phyloP scores from a whole-genome alignment of 2,888 invertebrate species.

The Rhaphigaster nebulosa region DNA sequence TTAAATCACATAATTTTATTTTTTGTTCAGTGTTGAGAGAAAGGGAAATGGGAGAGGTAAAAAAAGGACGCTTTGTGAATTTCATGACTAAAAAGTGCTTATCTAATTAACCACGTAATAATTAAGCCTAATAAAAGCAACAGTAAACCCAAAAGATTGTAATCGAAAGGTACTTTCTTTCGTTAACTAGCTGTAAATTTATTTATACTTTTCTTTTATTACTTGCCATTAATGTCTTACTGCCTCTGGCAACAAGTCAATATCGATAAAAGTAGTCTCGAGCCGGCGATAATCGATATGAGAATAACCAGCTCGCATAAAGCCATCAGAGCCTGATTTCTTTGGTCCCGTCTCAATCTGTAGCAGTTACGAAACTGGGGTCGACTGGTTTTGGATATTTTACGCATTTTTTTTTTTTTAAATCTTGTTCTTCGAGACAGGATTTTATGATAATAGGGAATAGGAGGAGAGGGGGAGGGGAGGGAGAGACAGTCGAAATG shows the following conservation, averaged over 20 bases:
- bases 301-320: not conserved
- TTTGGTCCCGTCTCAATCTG: not conserved
- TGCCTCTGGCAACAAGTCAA: not conserved
- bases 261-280: not conserved
- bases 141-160: too few relatives aligned
- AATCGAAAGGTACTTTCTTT: too few relatives aligned
- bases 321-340: not conserved
- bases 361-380: slow-evolving; percentile 7
- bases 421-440: not conserved
- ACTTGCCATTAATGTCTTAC: not conserved
- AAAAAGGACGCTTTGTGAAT: too few relatives aligned
- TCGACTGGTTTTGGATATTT: not conserved
- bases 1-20: too few relatives aligned
- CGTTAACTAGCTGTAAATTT: not conserved
- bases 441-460: not conserved
- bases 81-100: too few relatives aligned
- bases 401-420: not conserved
- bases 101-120: too few relatives aligned
- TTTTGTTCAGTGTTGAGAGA: too few relatives aligned
- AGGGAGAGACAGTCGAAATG: not conserved
- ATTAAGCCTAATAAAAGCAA: too few relatives aligned
- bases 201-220: too few relatives aligned
- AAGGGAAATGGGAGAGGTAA: too few relatives aligned
- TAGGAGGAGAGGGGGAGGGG: not conserved
- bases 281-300: not conserved